Base-by-base conservation (phyloP, 1,140 invertebrate genomes). In the Myzus persicae region DNA sequence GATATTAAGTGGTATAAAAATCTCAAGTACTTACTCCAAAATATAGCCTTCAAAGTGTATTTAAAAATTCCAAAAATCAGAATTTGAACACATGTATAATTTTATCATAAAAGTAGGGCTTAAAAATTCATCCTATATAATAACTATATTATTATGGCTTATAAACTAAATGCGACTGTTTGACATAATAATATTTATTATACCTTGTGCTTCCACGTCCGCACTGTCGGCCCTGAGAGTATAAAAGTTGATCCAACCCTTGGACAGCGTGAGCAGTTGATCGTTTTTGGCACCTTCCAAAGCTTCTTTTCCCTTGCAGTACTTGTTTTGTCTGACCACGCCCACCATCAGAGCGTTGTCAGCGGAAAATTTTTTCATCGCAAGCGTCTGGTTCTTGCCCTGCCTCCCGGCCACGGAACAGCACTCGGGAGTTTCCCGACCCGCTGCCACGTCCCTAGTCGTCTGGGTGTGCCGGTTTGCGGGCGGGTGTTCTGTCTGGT, bases 231-330 rank as follows among this genome's bases (percentile, higher is more conserved):
- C 76, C 85, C 93, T 93, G 18, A 95, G 91, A 26, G 95, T 91
- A 88, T 95, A 95, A 92, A 95, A 95, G 91, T 95, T 95, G 31
- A 95, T 95, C 95, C 95, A 95, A 26, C 95, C 95, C 87, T 94
- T 95, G 26, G 94, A 95, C 22, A 95, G 88, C 1, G 94, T 94
- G 5, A 95, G 42, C 24, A 95, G 93, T 26, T 95, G 94, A 87
- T 94, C 94, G 44, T 94, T 94, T 88, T 94, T 93, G 36, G 81
- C 14, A 1, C 76, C 91, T 22, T 85, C 91, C 26, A 93, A 22
- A 0, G 91, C n/a, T 67, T 93, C 91, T 24, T 85, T 93, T 14
- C 91, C 81, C 11, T 93, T 93, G 81, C 59, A 76, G 59, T 93
- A 54, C 46, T 85, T 84, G 36, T 93, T 93, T 40, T 93, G 91